Conservation (phyloP, 1,140 invertebrate species). For the Nasonia vitripennis region DNA sequence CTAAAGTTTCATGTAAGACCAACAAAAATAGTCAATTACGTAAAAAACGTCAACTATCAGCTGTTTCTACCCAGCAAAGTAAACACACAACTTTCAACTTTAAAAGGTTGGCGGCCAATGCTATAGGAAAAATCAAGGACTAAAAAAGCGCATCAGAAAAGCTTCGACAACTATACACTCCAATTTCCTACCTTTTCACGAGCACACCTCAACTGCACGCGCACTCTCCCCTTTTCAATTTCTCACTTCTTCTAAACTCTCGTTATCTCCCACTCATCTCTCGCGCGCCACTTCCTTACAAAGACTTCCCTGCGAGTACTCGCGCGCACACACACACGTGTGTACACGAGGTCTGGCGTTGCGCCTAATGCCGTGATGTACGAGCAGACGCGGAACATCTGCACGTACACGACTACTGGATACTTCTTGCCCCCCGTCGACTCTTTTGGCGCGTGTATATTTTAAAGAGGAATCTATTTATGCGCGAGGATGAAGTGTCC, state of each 20-base stretch:
- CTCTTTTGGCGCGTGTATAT: not conserved
- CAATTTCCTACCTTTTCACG: not conserved
- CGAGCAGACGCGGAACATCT: slow-evolving; percentile 13
- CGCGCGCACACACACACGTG: not conserved
- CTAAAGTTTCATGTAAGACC: too few species aligned
- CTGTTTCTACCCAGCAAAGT: too few species aligned
- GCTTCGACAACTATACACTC: not conserved
- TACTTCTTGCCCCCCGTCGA: not conserved
- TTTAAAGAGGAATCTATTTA: not conserved
- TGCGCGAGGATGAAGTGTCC: not conserved
- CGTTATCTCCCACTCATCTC: slow-evolving; percentile 21
- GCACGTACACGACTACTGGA: slow-evolving; percentile 2
- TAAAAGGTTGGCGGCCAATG: too few species aligned
- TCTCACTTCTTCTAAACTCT: slow-evolving; percentile 23
- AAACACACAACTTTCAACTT: too few species aligned
- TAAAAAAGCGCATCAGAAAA: not conserved
- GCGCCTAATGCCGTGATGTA: slow-evolving; percentile 34
- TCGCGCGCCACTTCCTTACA: not conserved
- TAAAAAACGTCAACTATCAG: too few species aligned
- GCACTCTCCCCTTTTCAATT: slow-evolving; percentile 11
- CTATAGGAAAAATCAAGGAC: not conserved
- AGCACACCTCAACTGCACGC: not conserved
- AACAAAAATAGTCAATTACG: too few species aligned
- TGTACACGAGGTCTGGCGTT: not conserved
- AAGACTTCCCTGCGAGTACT: not conserved